Evolutionary conservation across 2,113 vertebrate species (phyloP), one percentile per base, ranked within the genome.

Genomic region (Oryzias woworae): DNA sequence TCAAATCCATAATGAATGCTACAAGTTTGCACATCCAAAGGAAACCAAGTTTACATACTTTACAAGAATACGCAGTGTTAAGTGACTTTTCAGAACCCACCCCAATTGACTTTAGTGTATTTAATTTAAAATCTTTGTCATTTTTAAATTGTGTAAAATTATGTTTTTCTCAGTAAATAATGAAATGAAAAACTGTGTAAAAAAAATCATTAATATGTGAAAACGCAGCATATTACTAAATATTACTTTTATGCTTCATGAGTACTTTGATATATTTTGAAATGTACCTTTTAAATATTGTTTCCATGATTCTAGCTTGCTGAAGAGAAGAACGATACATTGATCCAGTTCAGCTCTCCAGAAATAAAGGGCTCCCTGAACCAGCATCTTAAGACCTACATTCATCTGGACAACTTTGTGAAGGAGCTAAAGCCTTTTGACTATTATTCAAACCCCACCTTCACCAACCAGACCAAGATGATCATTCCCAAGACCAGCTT

Each of bases 371-470:
- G 80, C 53, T 88, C 91, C 2, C 76, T 82, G 71, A 90, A 80
- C 80, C 91, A 93, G 49, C 65, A 57, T 23, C 90, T 95, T 14
- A 93, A 71, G 0, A 92, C 82, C 0, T 62, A 87, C 75, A 75
- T 99, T 50, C 81, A 93, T 68, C 93, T 98, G 88, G 97, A 98
- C 69, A 94, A 92, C 70, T 87, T 87, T 60, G 28, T 58, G 1
- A 82, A 85, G 53, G 88, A 90, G 53, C 93, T 96, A 17, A 90
- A 90, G 67, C 85, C 88, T 49, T 98, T 98, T 14, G 84, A 91
- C 31, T 99, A 98, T 45, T 89, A 96, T 62, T 73, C 90, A 0
- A 85, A 99, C 75, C 97, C 97, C 36, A 83, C 59, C 47, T 98
- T 99, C 71, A 80, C 93, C 12, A 0, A 56, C 0, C 16, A 90